A percentile compares a stretch with the other conserved stretches of the same genome.
phyloP scores from a whole-genome alignment of 1,140 invertebrate species.

The Hyphantria cunea region DNA sequence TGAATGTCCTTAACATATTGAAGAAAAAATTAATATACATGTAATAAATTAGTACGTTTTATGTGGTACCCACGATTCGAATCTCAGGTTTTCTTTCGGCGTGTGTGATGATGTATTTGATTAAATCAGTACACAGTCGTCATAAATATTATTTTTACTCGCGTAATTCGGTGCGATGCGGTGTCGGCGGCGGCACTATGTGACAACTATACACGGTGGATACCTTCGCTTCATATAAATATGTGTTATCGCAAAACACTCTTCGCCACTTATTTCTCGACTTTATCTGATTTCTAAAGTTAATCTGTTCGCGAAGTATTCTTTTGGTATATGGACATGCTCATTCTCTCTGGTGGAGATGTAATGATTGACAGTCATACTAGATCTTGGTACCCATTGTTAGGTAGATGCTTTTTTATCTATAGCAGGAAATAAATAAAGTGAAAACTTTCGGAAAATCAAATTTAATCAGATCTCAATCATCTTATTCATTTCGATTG shows the following conservation, averaged over 20 bases:
- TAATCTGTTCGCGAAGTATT: slow-evolving; percentile 37
- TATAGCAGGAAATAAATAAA: too few relatives aligned
- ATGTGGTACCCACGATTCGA: not conserved
- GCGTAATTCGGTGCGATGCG: slow-evolving; percentile 26
- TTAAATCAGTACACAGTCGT: slow-evolving; percentile 13
- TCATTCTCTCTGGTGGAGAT: too few relatives aligned
- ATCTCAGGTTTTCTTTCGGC: slow-evolving; percentile 1
- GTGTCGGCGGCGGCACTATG: slow-evolving; percentile 10
- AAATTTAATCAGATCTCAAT: too few relatives aligned
- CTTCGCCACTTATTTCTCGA: slow-evolving; percentile 48
- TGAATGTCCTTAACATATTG: too few relatives aligned
- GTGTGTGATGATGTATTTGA: slow-evolving; percentile 8
- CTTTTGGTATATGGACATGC: slow-evolving; percentile 2
- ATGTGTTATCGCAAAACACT: slow-evolving; percentile 43
- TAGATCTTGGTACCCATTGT: too few relatives aligned
- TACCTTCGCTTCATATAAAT: slow-evolving; percentile 37
- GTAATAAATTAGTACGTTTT: not conserved
- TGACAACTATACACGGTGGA: not conserved
- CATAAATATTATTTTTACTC: slow-evolving; percentile 19
- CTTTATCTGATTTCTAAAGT: slow-evolving; percentile 55
- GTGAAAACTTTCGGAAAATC: too few relatives aligned
- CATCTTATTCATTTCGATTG: too few relatives aligned
- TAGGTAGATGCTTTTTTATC: too few relatives aligned
- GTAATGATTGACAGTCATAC: too few relatives aligned
- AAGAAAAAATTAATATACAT: too few relatives aligned